Percentiles rank a stretch among this genome's conserved stretches.
Conservation (phyloP, 2,113 vertebrate genomes). For the Speoplatyrhinus poulsoni region DNA sequence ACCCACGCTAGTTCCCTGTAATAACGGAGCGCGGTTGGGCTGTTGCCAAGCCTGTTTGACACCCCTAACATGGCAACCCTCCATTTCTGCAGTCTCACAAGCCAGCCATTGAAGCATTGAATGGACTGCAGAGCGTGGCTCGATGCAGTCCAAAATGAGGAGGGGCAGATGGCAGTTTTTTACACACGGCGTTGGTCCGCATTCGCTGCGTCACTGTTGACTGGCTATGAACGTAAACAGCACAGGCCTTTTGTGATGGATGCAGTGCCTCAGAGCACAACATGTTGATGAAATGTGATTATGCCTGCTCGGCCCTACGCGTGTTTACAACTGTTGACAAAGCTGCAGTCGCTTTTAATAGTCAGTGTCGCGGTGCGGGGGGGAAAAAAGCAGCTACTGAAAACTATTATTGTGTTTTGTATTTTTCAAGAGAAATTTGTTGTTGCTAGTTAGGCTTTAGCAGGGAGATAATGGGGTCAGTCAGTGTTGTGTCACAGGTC, state of each 20-base stretch:
- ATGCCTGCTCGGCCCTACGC: slow-evolving; percentile 14
- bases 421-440: not conserved
- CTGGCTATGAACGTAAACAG: no score
- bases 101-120: no score
- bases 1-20: no score
- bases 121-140: no score
- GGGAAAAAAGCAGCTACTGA: slow-evolving; percentile 21
- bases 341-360: not conserved
- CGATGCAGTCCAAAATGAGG: no score
- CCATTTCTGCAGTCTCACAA: no score
- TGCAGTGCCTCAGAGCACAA: slow-evolving; percentile 11
- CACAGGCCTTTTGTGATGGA: no score
- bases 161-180: no score
- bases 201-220: no score
- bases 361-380: slow-evolving; percentile 5
- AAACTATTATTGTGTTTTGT: not conserved
- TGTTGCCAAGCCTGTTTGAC: no score
- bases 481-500: not conserved
- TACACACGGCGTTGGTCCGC: not conserved
- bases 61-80: no score
- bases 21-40: no score
- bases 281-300: slow-evolving; percentile 23
- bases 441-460: not conserved
- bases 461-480: not conserved
- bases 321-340: slow-evolving; percentile 3